Evolutionary conservation across 2,797 vertebrate genomes (phyloP), one percentile per base, ranked within the genome.

Genomic region (Acomys russatus): DNA sequence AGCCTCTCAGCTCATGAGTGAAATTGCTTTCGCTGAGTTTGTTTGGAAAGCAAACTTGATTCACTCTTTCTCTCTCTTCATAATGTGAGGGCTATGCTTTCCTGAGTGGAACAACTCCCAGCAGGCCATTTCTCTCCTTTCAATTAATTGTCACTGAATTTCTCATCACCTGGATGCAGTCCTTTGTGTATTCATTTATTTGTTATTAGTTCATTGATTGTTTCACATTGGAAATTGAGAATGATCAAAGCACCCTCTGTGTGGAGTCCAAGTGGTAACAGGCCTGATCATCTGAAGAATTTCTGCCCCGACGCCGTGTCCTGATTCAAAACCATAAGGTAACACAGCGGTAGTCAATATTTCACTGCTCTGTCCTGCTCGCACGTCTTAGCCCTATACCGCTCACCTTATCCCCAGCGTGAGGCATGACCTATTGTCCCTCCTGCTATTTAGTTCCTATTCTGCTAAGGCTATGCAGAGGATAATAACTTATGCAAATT

Each of bases 11-110:
- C 89, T 97, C 95, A 98, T 95, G 97, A 98, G 95, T 96, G 95
- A 98, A 98, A 98, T 98, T 98, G 97, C 97, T 98, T 98, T 92
- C 96, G 93, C 96, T 97, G 97, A 97, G 96, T 98, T 96, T 78
- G 93, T 97, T 96, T 76, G 51, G n/a, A 97, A 97, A 96, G 91
- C 93, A 96, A 96, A 97, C 95, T 92, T 74, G 78, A 94, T 96
- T 96, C n/a, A 15, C 51, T 86, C 80, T 89, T 89, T 90, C 66
- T 87, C 73, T 97, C 93, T 92, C 88, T 54, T 66, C 79, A 91
- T 91, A 91, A 79, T 91, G 54, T 61, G 83, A 88, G 51, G 77
- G 66, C 92, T 93, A 35, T 18, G 87, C 96, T 74, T 92, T 86
- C 49, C 85, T 78, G 88, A 95, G 92, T 94, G 88, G 86, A 94